Percentiles rank a stretch among this genome's conserved stretches.
phyloP scores from a whole-genome alignment of 1,140 invertebrate genomes.

The Aphis gossypii region DNA sequence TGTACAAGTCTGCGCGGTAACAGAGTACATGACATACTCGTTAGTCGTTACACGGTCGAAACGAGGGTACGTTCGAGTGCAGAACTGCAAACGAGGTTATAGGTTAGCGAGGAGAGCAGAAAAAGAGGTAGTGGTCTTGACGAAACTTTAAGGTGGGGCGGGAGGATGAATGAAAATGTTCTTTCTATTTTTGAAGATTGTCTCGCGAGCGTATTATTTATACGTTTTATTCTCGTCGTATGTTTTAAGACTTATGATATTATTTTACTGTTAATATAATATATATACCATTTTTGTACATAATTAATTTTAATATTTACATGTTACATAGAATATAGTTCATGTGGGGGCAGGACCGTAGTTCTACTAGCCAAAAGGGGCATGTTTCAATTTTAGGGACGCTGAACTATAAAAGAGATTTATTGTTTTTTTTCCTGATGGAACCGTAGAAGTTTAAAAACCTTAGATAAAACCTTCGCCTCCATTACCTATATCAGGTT shows the following conservation, averaged over 20 bases:
- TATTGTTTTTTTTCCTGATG: background rate
- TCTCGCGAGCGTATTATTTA: too few relatives aligned
- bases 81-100: too few relatives aligned
- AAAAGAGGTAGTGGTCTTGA: background rate
- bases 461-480: background rate
- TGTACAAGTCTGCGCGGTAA: background rate
- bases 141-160: background rate
- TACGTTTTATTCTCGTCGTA: background rate
- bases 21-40: background rate
- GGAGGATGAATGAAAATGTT: background rate
- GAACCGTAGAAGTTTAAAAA: background rate
- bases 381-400: background rate
- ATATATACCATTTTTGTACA: background rate
- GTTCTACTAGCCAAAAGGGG: background rate
- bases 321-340: background rate
- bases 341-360: background rate
- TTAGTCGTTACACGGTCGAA: background rate
- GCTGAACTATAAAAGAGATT: background rate
- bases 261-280: background rate
- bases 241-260: background rate
- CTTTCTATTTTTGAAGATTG: background rate
- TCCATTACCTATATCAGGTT: background rate
- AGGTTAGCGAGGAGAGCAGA: too few relatives aligned
- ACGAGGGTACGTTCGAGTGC: background rate
- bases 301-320: background rate